phyloP scores from a whole-genome alignment of 2,888 invertebrate species.

The Agonopterix heracliana region DNA sequence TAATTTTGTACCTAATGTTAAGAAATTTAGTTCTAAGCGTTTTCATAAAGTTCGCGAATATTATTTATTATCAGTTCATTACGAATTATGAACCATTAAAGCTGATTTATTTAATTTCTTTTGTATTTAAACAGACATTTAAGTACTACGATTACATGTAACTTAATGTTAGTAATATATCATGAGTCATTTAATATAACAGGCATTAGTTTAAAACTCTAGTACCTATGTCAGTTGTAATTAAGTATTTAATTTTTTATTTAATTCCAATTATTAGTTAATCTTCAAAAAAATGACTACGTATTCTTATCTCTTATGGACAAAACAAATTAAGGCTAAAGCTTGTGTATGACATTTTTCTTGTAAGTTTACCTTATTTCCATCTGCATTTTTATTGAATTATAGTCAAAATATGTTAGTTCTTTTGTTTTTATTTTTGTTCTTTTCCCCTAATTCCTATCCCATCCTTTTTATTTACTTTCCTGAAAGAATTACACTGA shows the following conservation, averaged over 20 bases:
- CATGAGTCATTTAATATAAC: slow-evolving; percentile 75
- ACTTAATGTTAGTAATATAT: slow-evolving; percentile 69
- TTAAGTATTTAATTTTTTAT: slow-evolving; percentile 77
- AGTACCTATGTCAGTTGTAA: slow-evolving; percentile 71
- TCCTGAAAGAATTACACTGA: no score
- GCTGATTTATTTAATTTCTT: slow-evolving; percentile 74
- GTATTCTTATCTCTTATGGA: slow-evolving; percentile 60
- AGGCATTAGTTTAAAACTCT: slow-evolving; percentile 64
- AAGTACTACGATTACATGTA: slow-evolving; percentile 61
- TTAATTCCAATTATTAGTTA: slow-evolving; percentile 69
- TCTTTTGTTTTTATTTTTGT: slow-evolving; percentile 51
- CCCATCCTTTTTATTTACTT: not conserved
- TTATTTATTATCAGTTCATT: slow-evolving; percentile 77
- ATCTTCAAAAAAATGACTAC: slow-evolving; percentile 62
- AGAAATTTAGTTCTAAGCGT: slow-evolving; percentile 66
- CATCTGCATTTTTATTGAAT: slow-evolving; percentile 76
- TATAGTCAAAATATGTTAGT: slow-evolving; percentile 75
- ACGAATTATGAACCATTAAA: slow-evolving; percentile 71
- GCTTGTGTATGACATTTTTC: slow-evolving; percentile 73
- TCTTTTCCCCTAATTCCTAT: slow-evolving; percentile 24
- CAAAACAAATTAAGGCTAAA: slow-evolving; percentile 66
- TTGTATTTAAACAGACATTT: slow-evolving; percentile 71
- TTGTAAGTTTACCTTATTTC: slow-evolving; percentile 73
- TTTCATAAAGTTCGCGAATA: slow-evolving; percentile 71
- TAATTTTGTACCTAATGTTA: slow-evolving; percentile 74